A percentile compares a stretch with the other conserved stretches of the same genome.
Evolutionary conservation across 1,140 invertebrate genomes (phyloP).

Genomic region (Dryas iulia): DNA sequence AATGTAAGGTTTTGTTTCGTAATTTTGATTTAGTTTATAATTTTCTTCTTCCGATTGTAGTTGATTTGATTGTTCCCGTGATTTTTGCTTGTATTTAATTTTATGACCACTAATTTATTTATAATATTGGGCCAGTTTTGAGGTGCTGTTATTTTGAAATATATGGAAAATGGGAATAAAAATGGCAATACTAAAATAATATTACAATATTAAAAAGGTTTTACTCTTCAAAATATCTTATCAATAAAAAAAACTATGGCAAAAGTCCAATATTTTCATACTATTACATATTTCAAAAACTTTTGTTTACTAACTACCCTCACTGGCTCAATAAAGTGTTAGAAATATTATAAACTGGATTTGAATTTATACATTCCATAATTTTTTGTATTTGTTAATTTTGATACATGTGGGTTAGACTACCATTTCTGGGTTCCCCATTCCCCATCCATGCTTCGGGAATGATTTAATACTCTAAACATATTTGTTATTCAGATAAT

Average conservation of each 20-base stretch:
- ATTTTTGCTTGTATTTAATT: slow-evolving; percentile 36
- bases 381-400: slow-evolving; percentile 40
- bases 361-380: slow-evolving; percentile 50
- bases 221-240: neutral
- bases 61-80: slow-evolving; percentile 38
- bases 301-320: neutral
- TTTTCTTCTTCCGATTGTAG: slow-evolving; percentile 29
- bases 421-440: slow-evolving; percentile 15
- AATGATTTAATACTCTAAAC: slow-evolving; percentile 39
- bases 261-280: neutral
- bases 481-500: slow-evolving; percentile 75
- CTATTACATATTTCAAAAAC: neutral
- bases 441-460: slow-evolving; percentile 20
- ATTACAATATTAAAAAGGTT: neutral
- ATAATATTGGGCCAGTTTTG: slow-evolving; percentile 8
- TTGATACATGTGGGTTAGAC: slow-evolving; percentile 46
- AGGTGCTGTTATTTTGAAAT: neutral
- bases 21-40: slow-evolving; percentile 16
- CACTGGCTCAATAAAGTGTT: slow-evolving; percentile 11
- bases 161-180: too few species aligned
- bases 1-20: slow-evolving; percentile 21
- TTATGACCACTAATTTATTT: slow-evolving; percentile 32
- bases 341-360: slow-evolving; percentile 20
- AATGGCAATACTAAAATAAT: too few species aligned
- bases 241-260: neutral